A percentile compares a stretch with the other conserved stretches of the same genome.
These are phyloP conservation scores for Zaprionus davidi DNA, from an alignment of 1,140 invertebrate species.

Conservation along the genomic window DNA sequence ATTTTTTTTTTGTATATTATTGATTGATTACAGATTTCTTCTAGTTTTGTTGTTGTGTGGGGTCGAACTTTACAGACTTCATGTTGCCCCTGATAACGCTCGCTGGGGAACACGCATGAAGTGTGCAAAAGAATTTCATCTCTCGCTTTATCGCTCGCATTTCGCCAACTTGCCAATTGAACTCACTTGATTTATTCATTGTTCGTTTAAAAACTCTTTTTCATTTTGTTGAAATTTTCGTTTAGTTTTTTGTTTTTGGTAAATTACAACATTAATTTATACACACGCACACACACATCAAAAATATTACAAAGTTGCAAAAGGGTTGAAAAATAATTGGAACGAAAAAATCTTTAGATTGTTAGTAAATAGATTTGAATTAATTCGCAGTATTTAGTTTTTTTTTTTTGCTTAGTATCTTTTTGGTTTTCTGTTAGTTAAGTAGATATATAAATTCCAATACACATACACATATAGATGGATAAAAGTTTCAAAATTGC, in stretches of 20 bases:
- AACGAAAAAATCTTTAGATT: conserved; percentile 49
- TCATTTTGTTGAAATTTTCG: conserved; percentile 73
- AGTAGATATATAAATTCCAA: conserved; percentile 64
- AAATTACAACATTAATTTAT: conserved; percentile 82
- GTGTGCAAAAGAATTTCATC: conserved; percentile 35
- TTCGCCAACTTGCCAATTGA: conserved; percentile 82
- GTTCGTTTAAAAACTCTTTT: conserved; percentile 59
- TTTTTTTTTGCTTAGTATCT: conserved; percentile 26
- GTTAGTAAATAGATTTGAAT: conserved; percentile 48
- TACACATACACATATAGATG: conserved; percentile 76
- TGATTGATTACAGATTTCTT: not conserved
- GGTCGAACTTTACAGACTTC: conserved; percentile 37
- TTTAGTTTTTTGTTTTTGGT: conserved; percentile 63
- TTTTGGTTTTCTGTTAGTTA: conserved; percentile 35
- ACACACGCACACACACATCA: conserved; percentile 71
- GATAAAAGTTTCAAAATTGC: conserved; percentile 58
- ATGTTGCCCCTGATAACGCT: conserved; percentile 2
- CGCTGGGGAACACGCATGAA: conserved; percentile 14
- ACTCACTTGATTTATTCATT: conserved; percentile 75
- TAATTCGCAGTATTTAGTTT: conserved; percentile 28
- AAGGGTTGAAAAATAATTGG: conserved; percentile 68
- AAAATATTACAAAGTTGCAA: conserved; percentile 74
- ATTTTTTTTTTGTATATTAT: not conserved
- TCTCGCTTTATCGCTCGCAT: conserved; percentile 53
- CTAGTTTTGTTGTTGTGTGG: conserved; percentile 16